These are phyloP conservation scores for Dicycla oo DNA, from an alignment of 2,888 invertebrate genomes.

Conservation along the genomic window DNA sequence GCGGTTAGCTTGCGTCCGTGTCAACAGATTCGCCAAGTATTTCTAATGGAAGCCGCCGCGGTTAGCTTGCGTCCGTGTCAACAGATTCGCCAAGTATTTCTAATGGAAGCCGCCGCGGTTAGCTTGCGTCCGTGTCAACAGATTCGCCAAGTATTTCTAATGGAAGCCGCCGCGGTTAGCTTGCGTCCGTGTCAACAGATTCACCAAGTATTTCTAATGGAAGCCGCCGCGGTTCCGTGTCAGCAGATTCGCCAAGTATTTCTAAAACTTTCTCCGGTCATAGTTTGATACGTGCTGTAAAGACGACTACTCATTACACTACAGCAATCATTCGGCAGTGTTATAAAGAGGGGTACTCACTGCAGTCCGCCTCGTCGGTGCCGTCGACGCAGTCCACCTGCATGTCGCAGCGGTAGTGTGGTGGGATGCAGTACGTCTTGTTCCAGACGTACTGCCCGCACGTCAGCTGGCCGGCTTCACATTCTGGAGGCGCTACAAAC, in stretches of 20 bases:
- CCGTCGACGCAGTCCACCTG: conserved; percentile 98
- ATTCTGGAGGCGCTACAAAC: conserved; percentile 96
- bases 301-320: not conserved
- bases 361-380: conserved; percentile 98
- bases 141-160: too few species aligned
- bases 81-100: too few species aligned
- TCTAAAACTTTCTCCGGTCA: not conserved
- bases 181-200: not conserved
- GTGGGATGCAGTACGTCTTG: conserved; percentile 98
- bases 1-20: not conserved
- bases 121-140: not conserved
- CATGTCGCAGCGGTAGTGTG: conserved; percentile 98
- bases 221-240: not conserved
- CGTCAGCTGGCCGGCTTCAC: conserved; percentile 97
- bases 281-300: not conserved
- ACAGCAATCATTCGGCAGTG: not conserved
- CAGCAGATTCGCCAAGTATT: not conserved
- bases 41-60: not conserved
- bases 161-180: not conserved
- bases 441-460: conserved; percentile 99
- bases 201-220: too few species aligned
- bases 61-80: not conserved
- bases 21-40: not conserved
- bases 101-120: not conserved
- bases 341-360: conserved; percentile 92